Evolutionary conservation across 1,140 invertebrate genomes (phyloP).

Genomic region (Octopus bimaculoides): DNA sequence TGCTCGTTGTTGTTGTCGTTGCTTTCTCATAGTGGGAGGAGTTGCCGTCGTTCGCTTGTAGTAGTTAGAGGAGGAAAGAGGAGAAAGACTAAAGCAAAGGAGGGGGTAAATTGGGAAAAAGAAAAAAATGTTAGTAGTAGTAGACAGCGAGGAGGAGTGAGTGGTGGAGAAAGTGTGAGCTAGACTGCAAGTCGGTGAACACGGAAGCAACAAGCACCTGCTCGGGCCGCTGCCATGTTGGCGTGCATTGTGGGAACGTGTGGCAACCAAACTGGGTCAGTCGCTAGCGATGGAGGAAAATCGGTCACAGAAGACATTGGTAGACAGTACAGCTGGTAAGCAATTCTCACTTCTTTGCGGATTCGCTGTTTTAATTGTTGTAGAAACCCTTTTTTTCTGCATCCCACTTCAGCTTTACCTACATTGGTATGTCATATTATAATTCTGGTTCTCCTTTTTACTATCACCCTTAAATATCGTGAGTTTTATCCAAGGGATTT

Average conservation of each 20-base stretch:
- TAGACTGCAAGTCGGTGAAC: background rate
- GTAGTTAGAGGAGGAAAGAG: no score
- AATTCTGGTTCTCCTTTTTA: no score
- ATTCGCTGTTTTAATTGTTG: no score
- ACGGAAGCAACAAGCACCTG: conserved; percentile 9
- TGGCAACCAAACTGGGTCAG: background rate
- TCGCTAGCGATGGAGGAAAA: background rate
- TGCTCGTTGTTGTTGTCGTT: no score
- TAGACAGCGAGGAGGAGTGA: background rate
- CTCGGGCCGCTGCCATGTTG: conserved; percentile 1
- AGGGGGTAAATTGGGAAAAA: background rate
- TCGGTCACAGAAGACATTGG: background rate
- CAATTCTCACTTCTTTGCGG: no score
- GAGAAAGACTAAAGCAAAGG: background rate
- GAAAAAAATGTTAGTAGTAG: background rate
- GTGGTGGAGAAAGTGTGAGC: no score
- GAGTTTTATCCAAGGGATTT: no score
- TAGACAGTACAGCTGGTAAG: no score
- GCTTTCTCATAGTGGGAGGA: background rate
- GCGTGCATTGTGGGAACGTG: conserved; percentile 5
- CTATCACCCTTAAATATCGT: no score
- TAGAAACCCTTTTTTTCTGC: no score
- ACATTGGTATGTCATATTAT: no score
- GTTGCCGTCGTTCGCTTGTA: background rate
- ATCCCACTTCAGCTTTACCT: no score